Base-by-base conservation (phyloP, 2,888 invertebrate species). In the Eledona agricola region DNA sequence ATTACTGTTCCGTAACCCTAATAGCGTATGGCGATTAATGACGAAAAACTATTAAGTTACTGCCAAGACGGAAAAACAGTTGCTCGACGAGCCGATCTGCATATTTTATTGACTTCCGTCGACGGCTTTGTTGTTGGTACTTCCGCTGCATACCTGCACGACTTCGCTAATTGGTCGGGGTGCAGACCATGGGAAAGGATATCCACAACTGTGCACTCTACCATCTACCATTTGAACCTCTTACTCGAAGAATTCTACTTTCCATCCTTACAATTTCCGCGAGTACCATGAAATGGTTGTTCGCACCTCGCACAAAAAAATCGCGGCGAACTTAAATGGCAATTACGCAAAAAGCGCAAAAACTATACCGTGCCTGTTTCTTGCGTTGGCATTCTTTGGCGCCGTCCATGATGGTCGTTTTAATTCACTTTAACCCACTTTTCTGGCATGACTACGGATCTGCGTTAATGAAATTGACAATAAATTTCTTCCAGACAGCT, bases 101-200 rank as follows among this genome's bases (percentile, higher is more conserved):
- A 38, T 38, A 31, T 28, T 37, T 32, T 38, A 38, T 49, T 13
- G 38, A 49, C 47, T 49, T 49, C 47, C 47, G 28, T 20, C 23
- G 19, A 16, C 7, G 12, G 28, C 17, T 20, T 20, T 38, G 29
- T 38, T 47, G 37, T 16, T 50, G 23, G 23, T 15, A 32, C 25
- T 50, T 50, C 50, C 50, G 50, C 20, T 40, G 50, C 31, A 50
- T 50, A 11, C 50, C 32, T 10, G 22, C 40, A 40, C 50, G 50
- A 42, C 12, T 40, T 25, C 4, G 17, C 25, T 50, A 50, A 50
- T 50, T 50, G 50, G 40, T 50, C 23, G 32, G 9, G 17, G 12
- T 25, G 35, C 22, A 19, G 19, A 15, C 13, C 26, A 26, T 34
- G 26, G 26, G 26, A 46, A 26, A 32, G 23, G 31, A 32, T 31